A percentile compares a stretch with the other conserved stretches of the same genome.
These are phyloP conservation scores for Parotocinclus haroldoi DNA, from an alignment of 2,797 vertebrate genomes.

Conservation along the genomic window DNA sequence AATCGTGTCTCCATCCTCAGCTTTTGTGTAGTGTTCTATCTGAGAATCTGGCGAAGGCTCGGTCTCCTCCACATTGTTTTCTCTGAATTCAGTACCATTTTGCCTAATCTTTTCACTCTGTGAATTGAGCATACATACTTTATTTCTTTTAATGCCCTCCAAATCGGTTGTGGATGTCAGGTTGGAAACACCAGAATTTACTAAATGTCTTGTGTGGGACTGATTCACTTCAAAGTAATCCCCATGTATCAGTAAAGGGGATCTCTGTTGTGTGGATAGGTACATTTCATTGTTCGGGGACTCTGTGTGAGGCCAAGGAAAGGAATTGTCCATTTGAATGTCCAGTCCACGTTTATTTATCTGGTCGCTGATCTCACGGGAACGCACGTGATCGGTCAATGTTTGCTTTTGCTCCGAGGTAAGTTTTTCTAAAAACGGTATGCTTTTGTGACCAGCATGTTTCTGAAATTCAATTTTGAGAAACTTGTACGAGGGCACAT, in stretches of 20 bases:
- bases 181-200: conserved; percentile 2
- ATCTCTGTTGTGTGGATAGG: not conserved
- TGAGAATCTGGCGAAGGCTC: conserved; percentile 8
- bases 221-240: conserved; percentile 11
- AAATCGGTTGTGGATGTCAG: conserved; percentile 12
- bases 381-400: conserved; percentile 32
- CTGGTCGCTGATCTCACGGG: conserved; percentile 43
- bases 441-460: conserved; percentile 39
- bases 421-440: conserved; percentile 39
- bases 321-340: conserved; percentile 25
- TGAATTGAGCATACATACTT: not conserved
- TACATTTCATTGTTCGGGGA: conserved; percentile 9
- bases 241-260: conserved; percentile 1
- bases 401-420: conserved; percentile 41
- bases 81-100: conserved; percentile 7
- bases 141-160: not conserved
- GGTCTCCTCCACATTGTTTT: conserved; percentile 3
- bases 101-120: conserved; percentile 5
- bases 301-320: conserved; percentile 2
- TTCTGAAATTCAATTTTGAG: conserved; percentile 53
- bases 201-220: conserved; percentile 2
- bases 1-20: not conserved
- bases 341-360: conserved; percentile 37
- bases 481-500: conserved; percentile 41
- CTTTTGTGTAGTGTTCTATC: conserved; percentile 1